Conservation (phyloP, 1,140 invertebrate species). For the Drosophila guanche region DNA sequence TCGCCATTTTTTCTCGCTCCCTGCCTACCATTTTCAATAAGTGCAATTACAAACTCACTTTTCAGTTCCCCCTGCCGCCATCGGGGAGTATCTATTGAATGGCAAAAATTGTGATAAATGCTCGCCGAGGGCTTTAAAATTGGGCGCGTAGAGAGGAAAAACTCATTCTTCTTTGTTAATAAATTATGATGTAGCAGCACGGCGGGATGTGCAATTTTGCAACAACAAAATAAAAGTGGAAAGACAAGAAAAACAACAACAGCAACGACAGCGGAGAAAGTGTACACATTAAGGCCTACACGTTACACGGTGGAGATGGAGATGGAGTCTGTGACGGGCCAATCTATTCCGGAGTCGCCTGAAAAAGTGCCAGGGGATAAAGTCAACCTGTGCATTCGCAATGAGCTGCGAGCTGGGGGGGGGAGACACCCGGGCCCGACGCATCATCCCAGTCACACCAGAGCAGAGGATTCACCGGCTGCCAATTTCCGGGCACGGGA, state of each 20-base stretch:
- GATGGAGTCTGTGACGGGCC: conserved; percentile 29
- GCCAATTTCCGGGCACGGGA: too few species aligned
- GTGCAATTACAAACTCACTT: conserved; percentile 16
- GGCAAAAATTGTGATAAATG: conserved; percentile 72
- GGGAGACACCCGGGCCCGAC: conserved; percentile 25
- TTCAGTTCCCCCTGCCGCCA: conserved; percentile 27
- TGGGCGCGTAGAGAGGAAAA: conserved; percentile 47
- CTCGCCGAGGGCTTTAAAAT: conserved; percentile 61
- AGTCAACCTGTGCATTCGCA: conserved; percentile 82
- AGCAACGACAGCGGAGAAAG: conserved; percentile 9
- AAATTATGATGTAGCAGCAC: conserved; percentile 77
- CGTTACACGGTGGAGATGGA: background rate
- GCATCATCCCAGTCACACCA: conserved; percentile 39
- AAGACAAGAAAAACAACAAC: conserved; percentile 5
- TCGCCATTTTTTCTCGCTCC: background rate
- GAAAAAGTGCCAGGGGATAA: conserved; percentile 77
- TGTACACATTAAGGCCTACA: conserved; percentile 48
- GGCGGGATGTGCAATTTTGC: conserved; percentile 68
- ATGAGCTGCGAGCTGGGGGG: conserved; percentile 68
- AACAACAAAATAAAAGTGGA: conserved; percentile 45
- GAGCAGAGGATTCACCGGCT: conserved; percentile 1
- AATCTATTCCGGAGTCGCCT: conserved; percentile 43
- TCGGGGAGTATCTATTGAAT: conserved; percentile 49
- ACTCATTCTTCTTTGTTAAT: conserved; percentile 74
- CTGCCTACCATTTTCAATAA: conserved; percentile 25